phyloP scores from a whole-genome alignment of 2,888 invertebrate species.

The Stenodera caucasica region DNA sequence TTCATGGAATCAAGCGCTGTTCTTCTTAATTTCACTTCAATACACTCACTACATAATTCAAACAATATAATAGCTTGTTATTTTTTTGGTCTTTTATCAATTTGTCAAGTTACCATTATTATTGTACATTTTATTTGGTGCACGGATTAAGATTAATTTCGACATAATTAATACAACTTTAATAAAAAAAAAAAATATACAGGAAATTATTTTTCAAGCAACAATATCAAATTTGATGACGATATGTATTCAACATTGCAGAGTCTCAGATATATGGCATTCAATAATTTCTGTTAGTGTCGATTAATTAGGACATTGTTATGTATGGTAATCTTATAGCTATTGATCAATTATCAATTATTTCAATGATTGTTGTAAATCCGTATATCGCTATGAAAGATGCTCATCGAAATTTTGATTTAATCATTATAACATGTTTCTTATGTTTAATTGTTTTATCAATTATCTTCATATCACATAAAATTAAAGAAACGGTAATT shows the following conservation, averaged over 20 bases:
- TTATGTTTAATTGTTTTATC: constrained; percentile 30
- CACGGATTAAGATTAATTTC: constrained; percentile 29
- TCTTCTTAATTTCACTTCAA: constrained; percentile 6
- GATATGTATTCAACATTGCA: constrained; percentile 27
- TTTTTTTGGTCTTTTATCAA: constrained; percentile 35
- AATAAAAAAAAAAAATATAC: constrained; percentile 14
- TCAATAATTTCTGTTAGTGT: constrained; percentile 34
- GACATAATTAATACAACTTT: constrained; percentile 30
- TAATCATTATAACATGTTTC: constrained; percentile 32
- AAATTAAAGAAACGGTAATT: constrained; percentile 33
- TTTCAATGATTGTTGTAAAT: constrained; percentile 35
- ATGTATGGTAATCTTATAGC: constrained; percentile 40
- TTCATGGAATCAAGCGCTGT: constrained; percentile 11
- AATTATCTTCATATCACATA: constrained; percentile 31
- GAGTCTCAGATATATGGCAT: constrained; percentile 34
- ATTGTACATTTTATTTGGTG: constrained; percentile 36
- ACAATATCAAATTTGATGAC: constrained; percentile 18
- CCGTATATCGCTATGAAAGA: constrained; percentile 30
- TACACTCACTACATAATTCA: not conserved
- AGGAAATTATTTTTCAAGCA: constrained; percentile 21
- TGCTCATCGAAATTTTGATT: constrained; percentile 16
- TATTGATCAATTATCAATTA: constrained; percentile 36
- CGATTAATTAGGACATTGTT: constrained; percentile 33
- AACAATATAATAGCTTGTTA: constrained; percentile 16
- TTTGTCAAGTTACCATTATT: constrained; percentile 38